These are phyloP conservation scores for Illadopsis cleaveri DNA, from an alignment of 2,113 vertebrate genomes.

Conservation along the genomic window DNA sequence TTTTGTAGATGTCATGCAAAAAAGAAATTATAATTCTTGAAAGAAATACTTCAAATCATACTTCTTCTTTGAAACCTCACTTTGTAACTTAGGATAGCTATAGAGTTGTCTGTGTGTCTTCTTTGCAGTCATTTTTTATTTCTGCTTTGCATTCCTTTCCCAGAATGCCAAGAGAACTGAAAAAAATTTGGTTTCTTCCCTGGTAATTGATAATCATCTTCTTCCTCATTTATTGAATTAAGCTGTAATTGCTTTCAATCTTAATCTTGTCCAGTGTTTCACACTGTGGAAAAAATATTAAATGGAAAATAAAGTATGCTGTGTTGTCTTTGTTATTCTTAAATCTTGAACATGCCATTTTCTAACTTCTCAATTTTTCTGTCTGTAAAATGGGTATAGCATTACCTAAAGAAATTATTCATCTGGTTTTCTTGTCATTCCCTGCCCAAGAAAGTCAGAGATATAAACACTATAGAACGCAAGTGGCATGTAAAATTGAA, in stretches of 20 bases:
- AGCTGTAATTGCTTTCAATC: not conserved
- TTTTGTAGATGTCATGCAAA: not conserved
- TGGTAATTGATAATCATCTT: constrained; percentile 9
- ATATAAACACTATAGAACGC: not conserved
- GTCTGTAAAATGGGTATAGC: not conserved
- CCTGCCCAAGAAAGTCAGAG: not conserved
- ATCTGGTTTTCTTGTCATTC: not conserved
- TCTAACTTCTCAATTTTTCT: not conserved
- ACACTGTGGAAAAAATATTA: not conserved
- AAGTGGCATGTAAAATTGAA: rapidly evolving
- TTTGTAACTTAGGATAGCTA: not conserved
- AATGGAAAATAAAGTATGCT: not conserved
- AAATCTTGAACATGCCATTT: not conserved
- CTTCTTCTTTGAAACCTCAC: not conserved
- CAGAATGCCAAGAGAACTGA: constrained; percentile 47
- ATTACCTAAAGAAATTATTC: not conserved
- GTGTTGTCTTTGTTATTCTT: not conserved
- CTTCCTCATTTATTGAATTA: constrained; percentile 26
- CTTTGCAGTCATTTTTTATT: not conserved
- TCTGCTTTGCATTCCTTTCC: not conserved
- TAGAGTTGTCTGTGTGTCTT: not conserved
- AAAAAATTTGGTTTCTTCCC: constrained; percentile 25
- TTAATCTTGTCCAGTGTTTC: constrained; percentile 31
- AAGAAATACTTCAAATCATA: not conserved
- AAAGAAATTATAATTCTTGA: not conserved